Base-by-base conservation (phyloP, 2,797 vertebrate genomes). In the Muraenolepis orangiensis region DNA sequence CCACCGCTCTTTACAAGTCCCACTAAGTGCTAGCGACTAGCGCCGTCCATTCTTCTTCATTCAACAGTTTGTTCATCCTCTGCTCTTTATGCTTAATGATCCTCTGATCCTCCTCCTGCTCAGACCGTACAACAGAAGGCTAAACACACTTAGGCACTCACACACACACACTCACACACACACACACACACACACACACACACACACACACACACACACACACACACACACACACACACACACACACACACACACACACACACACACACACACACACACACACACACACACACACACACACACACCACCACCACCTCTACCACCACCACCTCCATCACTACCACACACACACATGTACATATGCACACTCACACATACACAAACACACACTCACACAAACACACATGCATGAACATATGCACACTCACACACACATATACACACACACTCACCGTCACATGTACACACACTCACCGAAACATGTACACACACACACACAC, bases 71-170 rank as follows among this genome's bases (percentile, higher is more conserved):
- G 5, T 36, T 29, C 36, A 11, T 20, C 32, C 42, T 5, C 30
- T n/a, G 78, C 40, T 42, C 40, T 42, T 32, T 34, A 77, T 70
- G 16, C 84, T 85, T 83, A 81, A 88, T 78, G 79, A 85, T 77
- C 67, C 72, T 0, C n/a, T n/a, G n/a, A 2, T 66, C 82, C 78
- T 76, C 73, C 84, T 73, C 57, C 71, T 69, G 14, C 20, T 12
- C 69, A 76, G 81, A 78, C 77, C 11, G 71, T 79, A 85, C 86
- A 75, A 77, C 83, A 82, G 74, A 70, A 69, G 71, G 82, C 84
- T 30, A 57, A 4, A 13, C 29, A 32, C 46, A n/a, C 46, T 2
- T 20, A 31, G 12, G n/a, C 70, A 7, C 11, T 30, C 20, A 31
- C 70, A 57, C 40, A 2, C 40, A 18, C 38, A 31, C 46, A 26